Evolutionary conservation across 2,797 vertebrate species (phyloP), one percentile per base, ranked within the genome.

Genomic region (Anas capensis): DNA sequence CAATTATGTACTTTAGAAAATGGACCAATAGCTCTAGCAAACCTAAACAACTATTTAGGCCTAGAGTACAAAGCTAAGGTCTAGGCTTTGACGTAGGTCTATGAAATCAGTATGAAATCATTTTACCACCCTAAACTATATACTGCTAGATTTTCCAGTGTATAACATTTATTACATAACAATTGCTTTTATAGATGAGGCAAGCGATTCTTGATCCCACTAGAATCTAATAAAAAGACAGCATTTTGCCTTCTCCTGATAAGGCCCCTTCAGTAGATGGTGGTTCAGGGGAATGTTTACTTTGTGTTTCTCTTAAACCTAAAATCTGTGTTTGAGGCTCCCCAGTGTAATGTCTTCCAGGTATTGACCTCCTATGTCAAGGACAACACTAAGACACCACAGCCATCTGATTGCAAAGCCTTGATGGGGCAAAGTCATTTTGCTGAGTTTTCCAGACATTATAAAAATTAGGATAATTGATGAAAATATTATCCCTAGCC

Each of bases 1-100:
- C 20, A 75, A 68, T 33, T 31, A 34, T 3, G 1, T 69, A 53
- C 49, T 68, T 89, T 68, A 87, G 38, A 75, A 95, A 82, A 84
- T 34, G 11, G 23, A 79, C 5, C 3, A 6, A 72, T 11, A 72
- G 10, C 14, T 82, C 54, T 44, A 61, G 20, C 0, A 10, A 82
- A 24, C 26, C 34, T 58, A 21, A 65, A 62, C 36, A 79, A 72
- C 31, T 36, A 11, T 57, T 76, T 34, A 54, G 10, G 44, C 14
- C 14, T 38, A 29, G 9, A 7, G 10, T 42, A 85, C 20, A 80
- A 88, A 82, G 58, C 3, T 46, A 51, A 42, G 42, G 42, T 18
- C 42, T 26, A 20, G 24, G 18, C n/a, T 82, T 82, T 1, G 1
- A 54, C 38, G 36, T 0, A 1, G 21, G 6, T 40, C 54, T 53